These are phyloP conservation scores for Thalpophila matura DNA, from an alignment of 2,888 invertebrate genomes.

Conservation along the genomic window DNA sequence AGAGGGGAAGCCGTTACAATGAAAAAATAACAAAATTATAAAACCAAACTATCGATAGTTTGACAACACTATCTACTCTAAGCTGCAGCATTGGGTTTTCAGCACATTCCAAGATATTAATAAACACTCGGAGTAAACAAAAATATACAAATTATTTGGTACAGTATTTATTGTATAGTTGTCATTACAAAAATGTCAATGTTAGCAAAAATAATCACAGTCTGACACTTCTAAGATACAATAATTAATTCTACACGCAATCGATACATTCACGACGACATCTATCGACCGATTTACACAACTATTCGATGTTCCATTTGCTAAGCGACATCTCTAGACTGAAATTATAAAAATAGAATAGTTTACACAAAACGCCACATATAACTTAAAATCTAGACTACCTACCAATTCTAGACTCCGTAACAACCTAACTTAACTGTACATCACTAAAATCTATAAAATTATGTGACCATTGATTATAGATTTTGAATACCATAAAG, in stretches of 20 bases:
- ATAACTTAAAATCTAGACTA: conserved; percentile 63
- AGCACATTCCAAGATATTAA: too few relatives aligned
- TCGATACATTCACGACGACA: conserved; percentile 51
- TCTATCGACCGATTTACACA: conserved; percentile 41
- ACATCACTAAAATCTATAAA: conserved; percentile 65
- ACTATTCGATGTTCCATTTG: conserved; percentile 52
- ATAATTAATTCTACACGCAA: conserved; percentile 62
- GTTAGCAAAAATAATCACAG: conserved; percentile 91
- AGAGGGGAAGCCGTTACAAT: too few relatives aligned
- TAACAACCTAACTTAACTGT: conserved; percentile 70
- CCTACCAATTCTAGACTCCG: conserved; percentile 65
- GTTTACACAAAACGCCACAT: conserved; percentile 63
- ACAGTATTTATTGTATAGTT: conserved; percentile 88
- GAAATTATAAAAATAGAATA: conserved; percentile 55
- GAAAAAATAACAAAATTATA: too few relatives aligned
- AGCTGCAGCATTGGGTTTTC: too few relatives aligned
- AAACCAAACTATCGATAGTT: too few relatives aligned
- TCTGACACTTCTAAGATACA: conserved; percentile 84
- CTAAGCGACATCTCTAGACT: conserved; percentile 58
- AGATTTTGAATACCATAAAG: conserved; percentile 63
- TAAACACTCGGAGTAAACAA: conserved; percentile 40
- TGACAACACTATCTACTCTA: too few relatives aligned
- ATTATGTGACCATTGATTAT: conserved; percentile 67
- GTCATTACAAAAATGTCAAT: conserved; percentile 90
- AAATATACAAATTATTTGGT: conserved; percentile 79